Evolutionary conservation across 2,113 vertebrate genomes (phyloP).

Genomic region (Tricholaema leucomelas): DNA sequence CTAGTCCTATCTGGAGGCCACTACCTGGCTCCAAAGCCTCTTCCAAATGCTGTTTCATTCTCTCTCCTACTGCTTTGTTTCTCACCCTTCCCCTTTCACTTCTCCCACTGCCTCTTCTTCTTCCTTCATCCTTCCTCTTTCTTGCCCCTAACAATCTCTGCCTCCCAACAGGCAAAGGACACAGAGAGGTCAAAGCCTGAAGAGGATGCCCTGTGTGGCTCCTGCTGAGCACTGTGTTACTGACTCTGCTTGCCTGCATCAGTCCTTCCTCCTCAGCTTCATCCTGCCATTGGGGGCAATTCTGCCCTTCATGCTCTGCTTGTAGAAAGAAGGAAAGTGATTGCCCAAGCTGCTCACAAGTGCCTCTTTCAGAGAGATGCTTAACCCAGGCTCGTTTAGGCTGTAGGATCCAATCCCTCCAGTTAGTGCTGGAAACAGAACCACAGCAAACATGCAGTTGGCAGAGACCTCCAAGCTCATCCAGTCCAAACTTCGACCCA

Average conservation of each 20-base stretch:
- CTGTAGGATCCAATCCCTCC: neutral
- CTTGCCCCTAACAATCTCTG: neutral
- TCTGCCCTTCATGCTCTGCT: neutral
- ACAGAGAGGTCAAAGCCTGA: neutral
- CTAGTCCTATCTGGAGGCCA: too few relatives aligned
- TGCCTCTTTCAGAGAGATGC: neutral
- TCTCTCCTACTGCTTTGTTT: neutral
- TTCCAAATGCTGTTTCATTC: neutral
- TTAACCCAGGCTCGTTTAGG: neutral
- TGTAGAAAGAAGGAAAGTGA: neutral
- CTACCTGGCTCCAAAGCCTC: neutral
- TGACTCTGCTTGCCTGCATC: neutral
- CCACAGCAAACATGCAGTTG: too few relatives aligned
- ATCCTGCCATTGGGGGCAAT: neutral
- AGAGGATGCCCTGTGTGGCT: neutral
- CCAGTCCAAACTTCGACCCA: too few relatives aligned
- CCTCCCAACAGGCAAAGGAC: neutral
- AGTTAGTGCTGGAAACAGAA: neutral
- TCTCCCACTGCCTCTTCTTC: neutral
- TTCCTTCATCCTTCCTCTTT: neutral
- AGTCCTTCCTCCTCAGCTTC: neutral
- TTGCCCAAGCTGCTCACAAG: neutral
- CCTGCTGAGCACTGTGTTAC: neutral
- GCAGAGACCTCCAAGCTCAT: too few relatives aligned
- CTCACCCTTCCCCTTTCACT: neutral